Base-by-base conservation (phyloP, 92 coral and sea anemone species). In the Nematostella vectensis region DNA sequence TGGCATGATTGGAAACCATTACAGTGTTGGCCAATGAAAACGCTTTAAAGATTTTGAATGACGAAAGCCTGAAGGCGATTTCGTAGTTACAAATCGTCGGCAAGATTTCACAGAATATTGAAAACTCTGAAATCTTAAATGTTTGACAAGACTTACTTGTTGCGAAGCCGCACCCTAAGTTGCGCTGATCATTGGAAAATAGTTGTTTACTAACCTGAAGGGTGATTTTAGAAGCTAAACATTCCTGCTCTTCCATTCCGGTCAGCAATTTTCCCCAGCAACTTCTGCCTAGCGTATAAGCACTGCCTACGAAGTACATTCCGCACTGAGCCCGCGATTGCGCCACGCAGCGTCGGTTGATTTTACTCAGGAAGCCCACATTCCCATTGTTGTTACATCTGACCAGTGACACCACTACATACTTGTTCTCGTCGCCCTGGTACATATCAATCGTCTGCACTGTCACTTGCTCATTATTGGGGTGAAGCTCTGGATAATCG, bases 371-470 rank as follows among this genome's bases (percentile, higher is more conserved):
- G 31, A 62, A 30, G 8, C 60, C 33, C 24, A 27, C 19, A 58
- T 55, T 30, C 16, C 27, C 30, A 10, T 54, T 29, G 2, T 47
- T 3, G 24, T 50, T 62, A 1, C 59, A 54, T 26, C 54, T 42
- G 25, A 30, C 54, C 4, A 62, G 25, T n/a, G 53, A 40, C 18
- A 47, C 38, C 3, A 52, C 18, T 31, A 51, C 50, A 29, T 48
- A 50, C 40, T 50, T 51, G 31, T 50, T 64, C 26, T 50, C 61
- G 18, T 45, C 51, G 9, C 51, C 51, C 23, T 45, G 51, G 23
- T 9, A 45, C 51, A 45, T 45, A 22, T 64, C 69, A 25, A 62
- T 62, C 1, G 69, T 62, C 36, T 62, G 69, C 3, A 62, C 69
- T n/a, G 48, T 18, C 1, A 62, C 24, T 17, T 1, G 47, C 45